phyloP scores from a whole-genome alignment of 2,797 vertebrate species.

The Gila robusta region DNA sequence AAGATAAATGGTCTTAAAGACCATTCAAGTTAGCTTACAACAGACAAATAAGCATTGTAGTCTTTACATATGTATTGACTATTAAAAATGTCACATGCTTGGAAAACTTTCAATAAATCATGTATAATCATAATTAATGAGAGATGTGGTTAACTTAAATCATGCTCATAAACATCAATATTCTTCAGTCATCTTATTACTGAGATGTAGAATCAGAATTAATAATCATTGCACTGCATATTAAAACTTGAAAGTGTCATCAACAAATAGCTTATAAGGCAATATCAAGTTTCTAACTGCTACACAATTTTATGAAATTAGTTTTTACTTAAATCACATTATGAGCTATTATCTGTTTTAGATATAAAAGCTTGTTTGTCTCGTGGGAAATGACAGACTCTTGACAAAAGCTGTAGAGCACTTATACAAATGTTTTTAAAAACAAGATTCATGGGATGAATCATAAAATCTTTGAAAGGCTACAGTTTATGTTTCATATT shows the following conservation, averaged over 20 bases:
- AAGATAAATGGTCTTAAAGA: not conserved
- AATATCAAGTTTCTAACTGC: not conserved
- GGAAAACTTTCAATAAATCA: no score
- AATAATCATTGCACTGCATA: not conserved
- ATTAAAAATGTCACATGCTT: not conserved
- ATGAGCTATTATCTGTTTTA: constrained; percentile 40
- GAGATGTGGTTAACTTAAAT: not conserved
- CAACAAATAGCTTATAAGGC: constrained; percentile 11
- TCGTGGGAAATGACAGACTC: constrained; percentile 34
- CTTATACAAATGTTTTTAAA: constrained; percentile 17
- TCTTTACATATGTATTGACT: not conserved
- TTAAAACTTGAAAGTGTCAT: constrained; percentile 1
- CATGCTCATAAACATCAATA: not conserved
- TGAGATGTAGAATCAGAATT: not conserved
- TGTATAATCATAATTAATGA: not conserved
- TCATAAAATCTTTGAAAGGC: constrained; percentile 31
- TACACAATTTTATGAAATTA: not conserved
- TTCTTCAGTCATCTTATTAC: not conserved
- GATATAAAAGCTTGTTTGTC: constrained; percentile 18
- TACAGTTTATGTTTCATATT: not conserved
- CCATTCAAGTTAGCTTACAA: not conserved
- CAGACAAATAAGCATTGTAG: not conserved
- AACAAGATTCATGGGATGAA: constrained; percentile 12
- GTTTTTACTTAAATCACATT: constrained; percentile 16
- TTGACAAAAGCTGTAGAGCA: constrained; percentile 29